Base-by-base conservation (phyloP, 1,140 invertebrate genomes). In the Hylaeus volcanicus region DNA sequence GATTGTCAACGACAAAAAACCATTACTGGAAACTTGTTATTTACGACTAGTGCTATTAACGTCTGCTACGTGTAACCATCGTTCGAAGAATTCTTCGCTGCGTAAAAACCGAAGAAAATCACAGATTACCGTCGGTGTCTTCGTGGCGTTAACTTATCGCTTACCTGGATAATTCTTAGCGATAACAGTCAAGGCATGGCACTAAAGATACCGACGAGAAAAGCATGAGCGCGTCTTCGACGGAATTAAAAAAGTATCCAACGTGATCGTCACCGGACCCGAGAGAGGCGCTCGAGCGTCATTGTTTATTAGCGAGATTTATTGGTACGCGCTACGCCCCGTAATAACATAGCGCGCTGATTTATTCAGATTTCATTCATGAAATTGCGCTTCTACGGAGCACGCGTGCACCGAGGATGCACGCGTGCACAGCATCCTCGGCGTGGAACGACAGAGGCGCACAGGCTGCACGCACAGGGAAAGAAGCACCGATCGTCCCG, bases 311-410 rank as follows among this genome's bases (percentile, higher is more conserved):
- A 82, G 48, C 63, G 45, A 79, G 72, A 84, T 86, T 84, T 87
- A 87, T 87, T 78, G 72, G 15, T 26, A 1, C 63, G 5, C 60
- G 58, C 60, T 76, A 76, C 43, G 70, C 61, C 65, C 72, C 58
- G 79, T 87, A 88, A 86, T 88, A 88, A 83, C 73, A 78, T 65
- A 74, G 39, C 53, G 12, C 60, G 65, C 48, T 85, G 80, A 88
- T 87, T 88, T 85, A 88, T 87, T 87, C 81, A 87, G 80, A 88
- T 87, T 85, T 85, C 86, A 88, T 88, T 88, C 86, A 88, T 88
- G 83, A 87, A 88, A 87, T 84, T 88, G 72, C 68, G 70, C 45
- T 60, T 64, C 55, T 60, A 15, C 14, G 8, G 26, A 65, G 53
- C 43, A n/a, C 41, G 58, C 37, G 39, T 53, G 63, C n/a, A 58